Evolutionary conservation across 2,113 vertebrate species (phyloP), one percentile per base, ranked within the genome.

Genomic region (Formicarius rufipectus): DNA sequence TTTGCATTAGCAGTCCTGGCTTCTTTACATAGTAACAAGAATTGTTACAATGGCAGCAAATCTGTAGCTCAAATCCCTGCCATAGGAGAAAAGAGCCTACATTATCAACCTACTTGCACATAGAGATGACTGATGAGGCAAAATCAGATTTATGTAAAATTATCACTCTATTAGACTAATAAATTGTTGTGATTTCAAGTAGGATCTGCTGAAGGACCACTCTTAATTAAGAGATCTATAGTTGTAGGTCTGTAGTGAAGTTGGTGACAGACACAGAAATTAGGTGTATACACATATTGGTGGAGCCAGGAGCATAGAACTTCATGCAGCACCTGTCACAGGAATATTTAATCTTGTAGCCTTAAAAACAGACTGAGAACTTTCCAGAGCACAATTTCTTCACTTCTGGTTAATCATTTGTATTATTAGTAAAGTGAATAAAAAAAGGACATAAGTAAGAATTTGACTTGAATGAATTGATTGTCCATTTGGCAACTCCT

Each of bases 11-110:
- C 64, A 55, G 86, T 90, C 75, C 88, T 49, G 37, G 58, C 75
- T 93, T 97, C 93, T 97, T 86, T 92, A 73, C 74, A 92, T 47
- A 87, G 95, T 86, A 97, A 94, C 87, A 91, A 97, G 91, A 96
- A 97, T 58, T 59, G 81, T 92, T 95, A 97, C 96, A 96, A 95
- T 95, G 94, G 88, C 14, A 2, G 87, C 58, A 86, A 68, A 84
- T 78, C 84, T 59, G 21, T 75, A 66, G 68, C 35, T 95, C 78
- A 95, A 90, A 95, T 79, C 49, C 28, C 23, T 72, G 60, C 68
- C 64, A 62, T 71, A 35, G 68, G 22, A 75, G 31, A 25, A 50
- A 59, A 67, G 78, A 91, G 42, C 3, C 3, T 20, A 27, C 12
- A 2, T 40, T 49, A 58, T 55, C 37, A 77, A 66, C 47, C 59